A percentile compares a stretch with the other conserved stretches of the same genome.
These are phyloP conservation scores for Spongia lamella DNA, from an alignment of 37 sponge, comb jelly and placozoan species.

Conservation along the genomic window DNA sequence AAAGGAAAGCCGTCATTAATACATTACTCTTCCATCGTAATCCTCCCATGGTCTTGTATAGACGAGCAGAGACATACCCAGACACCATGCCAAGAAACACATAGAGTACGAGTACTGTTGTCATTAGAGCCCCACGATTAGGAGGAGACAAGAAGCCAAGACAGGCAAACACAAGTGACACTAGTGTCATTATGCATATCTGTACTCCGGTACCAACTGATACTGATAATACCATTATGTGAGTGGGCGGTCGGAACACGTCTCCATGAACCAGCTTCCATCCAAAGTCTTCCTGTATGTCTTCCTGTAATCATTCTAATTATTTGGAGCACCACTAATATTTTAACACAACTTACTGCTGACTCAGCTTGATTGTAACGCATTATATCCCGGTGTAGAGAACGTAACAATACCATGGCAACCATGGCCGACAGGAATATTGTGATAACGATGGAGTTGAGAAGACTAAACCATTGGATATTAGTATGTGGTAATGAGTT, in stretches of 20 bases:
- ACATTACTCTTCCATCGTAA: slow-evolving; percentile 92
- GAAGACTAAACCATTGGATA: slow-evolving; percentile 95
- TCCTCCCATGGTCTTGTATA: slow-evolving; percentile 98
- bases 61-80: slow-evolving; percentile 90
- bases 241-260: slow-evolving; percentile 95
- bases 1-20: slow-evolving; percentile 80
- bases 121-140: slow-evolving; percentile 95
- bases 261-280: slow-evolving; percentile 99
- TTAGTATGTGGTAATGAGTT: slow-evolving; percentile 69
- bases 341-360: slow-evolving; percentile 48
- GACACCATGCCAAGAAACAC: slow-evolving; percentile 84
- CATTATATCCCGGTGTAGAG: slow-evolving; percentile 85
- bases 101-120: slow-evolving; percentile 89
- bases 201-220: slow-evolving; percentile 89
- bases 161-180: slow-evolving; percentile 90
- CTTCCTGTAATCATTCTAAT: slow-evolving; percentile 68
- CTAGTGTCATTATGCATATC: slow-evolving; percentile 72
- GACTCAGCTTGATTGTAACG: slow-evolving; percentile 91
- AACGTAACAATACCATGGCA: slow-evolving; percentile 89
- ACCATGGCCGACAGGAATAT: slow-evolving; percentile 96
- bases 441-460: slow-evolving; percentile 93
- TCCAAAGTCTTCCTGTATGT: slow-evolving; percentile 98
- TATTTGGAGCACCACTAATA: too few relatives aligned
- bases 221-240: slow-evolving; percentile 89
- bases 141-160: slow-evolving; percentile 97